Evolutionary conservation across 1,140 invertebrate genomes (phyloP), one percentile per base, ranked within the genome.

Genomic region (Leptinotarsa lineolata): DNA sequence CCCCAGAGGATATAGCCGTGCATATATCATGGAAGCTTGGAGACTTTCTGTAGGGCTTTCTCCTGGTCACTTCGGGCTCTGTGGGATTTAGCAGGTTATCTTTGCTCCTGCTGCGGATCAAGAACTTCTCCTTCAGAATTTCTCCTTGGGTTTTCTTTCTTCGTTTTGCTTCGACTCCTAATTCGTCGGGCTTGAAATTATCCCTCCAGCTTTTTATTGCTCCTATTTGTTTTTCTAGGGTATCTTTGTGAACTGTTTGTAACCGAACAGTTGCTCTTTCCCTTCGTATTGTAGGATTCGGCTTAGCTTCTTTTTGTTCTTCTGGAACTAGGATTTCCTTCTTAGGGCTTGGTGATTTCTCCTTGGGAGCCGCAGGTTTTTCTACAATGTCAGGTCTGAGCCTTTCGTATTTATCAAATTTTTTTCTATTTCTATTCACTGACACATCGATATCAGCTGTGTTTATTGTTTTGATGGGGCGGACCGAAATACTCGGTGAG

Each of bases 391-490:
- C 79, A 45, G 72, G 75, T 77, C 80, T 76, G 76, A 80, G 67
- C 45, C 63, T 11, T 75, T 0, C 81, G 76, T 76, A 82, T 78
- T 3, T 72, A 68, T 76, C 76, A 74, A 79, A 76, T 67, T 82
- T 80, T 39, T 39, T 54, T 79, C 86, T 83, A 78, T 89, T 89
- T 77, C 85, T 87, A 81, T 90, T 89, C 59, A 89, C 85, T 0
- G 92, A 92, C 0, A 95, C 92, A 83, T 95, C 93, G 76, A 95
- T 95, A 80, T 94, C 92, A 2, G 92, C 91, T 4, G 93, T 94
- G 80, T 94, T 92, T 44, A 94, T 93, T 73, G 87, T 86, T 18
- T 91, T 88, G 6, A 91, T 90, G 59, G 88, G 86, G 2, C 87
- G 83, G 76, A 87, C 87, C 73, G 84, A 86, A 16, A 86, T 82